These are phyloP conservation scores for Microtus oregoni DNA, from an alignment of 2,113 vertebrate species.

Conservation along the genomic window DNA sequence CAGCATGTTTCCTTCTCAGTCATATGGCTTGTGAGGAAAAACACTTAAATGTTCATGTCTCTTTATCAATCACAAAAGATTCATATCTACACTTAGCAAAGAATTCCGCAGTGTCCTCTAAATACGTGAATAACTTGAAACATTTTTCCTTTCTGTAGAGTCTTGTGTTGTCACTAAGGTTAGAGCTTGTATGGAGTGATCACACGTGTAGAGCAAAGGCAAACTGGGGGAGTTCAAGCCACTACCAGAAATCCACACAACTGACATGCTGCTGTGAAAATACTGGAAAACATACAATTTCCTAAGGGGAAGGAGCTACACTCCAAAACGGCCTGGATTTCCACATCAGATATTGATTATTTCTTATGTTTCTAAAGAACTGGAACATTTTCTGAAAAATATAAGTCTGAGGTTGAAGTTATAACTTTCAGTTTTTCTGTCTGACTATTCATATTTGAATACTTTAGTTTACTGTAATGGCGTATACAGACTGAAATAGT, in stretches of 20 bases:
- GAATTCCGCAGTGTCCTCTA: conserved; percentile 26
- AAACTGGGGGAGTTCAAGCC: conserved; percentile 54
- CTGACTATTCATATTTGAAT: background rate
- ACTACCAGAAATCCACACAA: conserved; percentile 25
- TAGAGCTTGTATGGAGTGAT: conserved; percentile 38
- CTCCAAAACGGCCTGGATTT: conserved; percentile 1
- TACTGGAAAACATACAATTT: background rate
- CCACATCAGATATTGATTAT: background rate
- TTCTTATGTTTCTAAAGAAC: conserved; percentile 18
- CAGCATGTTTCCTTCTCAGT: background rate
- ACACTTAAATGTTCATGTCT: background rate
- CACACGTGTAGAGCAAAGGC: background rate
- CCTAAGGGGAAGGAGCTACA: background rate
- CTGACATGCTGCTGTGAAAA: background rate
- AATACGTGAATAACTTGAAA: background rate
- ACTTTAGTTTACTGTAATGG: background rate
- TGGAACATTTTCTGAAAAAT: background rate
- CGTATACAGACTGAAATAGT: background rate
- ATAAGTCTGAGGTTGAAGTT: conserved; percentile 23
- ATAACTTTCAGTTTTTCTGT: conserved; percentile 37
- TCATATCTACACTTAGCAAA: conserved; percentile 35
- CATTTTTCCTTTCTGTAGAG: conserved; percentile 33
- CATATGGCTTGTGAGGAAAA: conserved; percentile 11
- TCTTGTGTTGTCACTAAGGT: conserved; percentile 44
- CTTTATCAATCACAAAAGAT: conserved; percentile 50